Conservation (phyloP, 1,140 invertebrate species). For the Bradysia coprophila region DNA sequence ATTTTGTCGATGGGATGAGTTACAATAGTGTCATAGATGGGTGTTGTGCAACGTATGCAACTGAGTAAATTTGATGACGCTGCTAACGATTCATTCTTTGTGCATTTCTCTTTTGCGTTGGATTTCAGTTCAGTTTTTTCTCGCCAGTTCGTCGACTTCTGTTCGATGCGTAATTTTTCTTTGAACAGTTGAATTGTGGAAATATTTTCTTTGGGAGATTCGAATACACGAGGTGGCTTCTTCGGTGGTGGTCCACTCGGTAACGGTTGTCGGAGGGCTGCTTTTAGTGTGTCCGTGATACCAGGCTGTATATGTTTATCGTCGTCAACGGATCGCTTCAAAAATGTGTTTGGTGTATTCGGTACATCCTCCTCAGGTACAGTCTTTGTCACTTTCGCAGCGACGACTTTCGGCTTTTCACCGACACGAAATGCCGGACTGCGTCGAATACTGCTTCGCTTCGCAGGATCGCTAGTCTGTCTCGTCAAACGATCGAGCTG, state of each 20-base stretch:
- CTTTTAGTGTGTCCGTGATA: conserved; percentile 35
- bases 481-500: conserved; percentile 23
- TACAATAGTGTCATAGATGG: too few relatives aligned
- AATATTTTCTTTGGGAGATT: conserved; percentile 13
- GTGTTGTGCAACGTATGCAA: too few relatives aligned
- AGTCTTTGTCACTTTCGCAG: conserved; percentile 6
- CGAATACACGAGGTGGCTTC: conserved; percentile 50
- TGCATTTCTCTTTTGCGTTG: neutral
- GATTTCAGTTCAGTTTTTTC: neutral
- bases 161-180: neutral
- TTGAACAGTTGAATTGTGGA: conserved; percentile 1
- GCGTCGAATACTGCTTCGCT: conserved; percentile 32
- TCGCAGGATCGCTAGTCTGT: conserved; percentile 34
- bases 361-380: too few relatives aligned
- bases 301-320: conserved; percentile 9
- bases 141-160: neutral
- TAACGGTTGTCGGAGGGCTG: conserved; percentile 37
- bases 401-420: conserved; percentile 25
- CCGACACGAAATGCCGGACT: conserved; percentile 39
- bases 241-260: conserved; percentile 44
- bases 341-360: conserved; percentile 4
- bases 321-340: conserved; percentile 11
- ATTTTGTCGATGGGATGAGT: neutral
- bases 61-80: too few relatives aligned
- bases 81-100: neutral